phyloP scores from a whole-genome alignment of 2,797 vertebrate genomes.

The Hozukius guyotensis region DNA sequence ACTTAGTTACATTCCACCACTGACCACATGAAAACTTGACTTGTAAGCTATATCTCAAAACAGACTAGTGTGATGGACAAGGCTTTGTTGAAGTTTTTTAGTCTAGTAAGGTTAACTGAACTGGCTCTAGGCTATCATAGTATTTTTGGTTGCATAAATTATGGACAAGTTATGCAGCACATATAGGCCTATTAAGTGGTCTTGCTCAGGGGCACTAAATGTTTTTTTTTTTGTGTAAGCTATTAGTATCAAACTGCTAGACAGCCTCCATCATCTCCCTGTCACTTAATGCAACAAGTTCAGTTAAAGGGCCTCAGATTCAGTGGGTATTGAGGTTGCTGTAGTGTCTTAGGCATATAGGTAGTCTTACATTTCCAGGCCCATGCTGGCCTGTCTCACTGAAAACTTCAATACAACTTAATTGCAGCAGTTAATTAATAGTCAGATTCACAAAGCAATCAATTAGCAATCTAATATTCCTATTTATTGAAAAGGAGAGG shows the following conservation, averaged over 20 bases:
- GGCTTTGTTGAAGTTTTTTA: background rate
- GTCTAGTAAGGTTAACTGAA: background rate
- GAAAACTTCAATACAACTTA: background rate
- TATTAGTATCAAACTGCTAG: background rate
- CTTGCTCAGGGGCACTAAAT: background rate
- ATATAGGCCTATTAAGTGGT: no score
- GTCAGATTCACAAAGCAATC: background rate
- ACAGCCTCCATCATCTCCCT: background rate
- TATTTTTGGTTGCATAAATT: background rate
- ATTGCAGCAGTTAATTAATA: background rate
- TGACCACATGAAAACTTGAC: background rate
- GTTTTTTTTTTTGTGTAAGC: background rate
- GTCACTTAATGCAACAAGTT: background rate
- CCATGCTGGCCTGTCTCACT: background rate
- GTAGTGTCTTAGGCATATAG: background rate
- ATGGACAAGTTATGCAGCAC: no score
- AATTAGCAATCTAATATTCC: background rate
- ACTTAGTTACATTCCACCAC: no score
- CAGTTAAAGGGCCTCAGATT: slow-evolving; percentile 13
- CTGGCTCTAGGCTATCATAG: background rate
- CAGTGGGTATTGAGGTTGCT: slow-evolving; percentile 5
- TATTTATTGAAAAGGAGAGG: background rate
- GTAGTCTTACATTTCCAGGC: slow-evolving; percentile 2
- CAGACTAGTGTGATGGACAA: background rate
- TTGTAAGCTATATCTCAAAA: background rate